These are phyloP conservation scores for Melanotaenia boesemani DNA, from an alignment of 2,797 vertebrate species.

Conservation along the genomic window DNA sequence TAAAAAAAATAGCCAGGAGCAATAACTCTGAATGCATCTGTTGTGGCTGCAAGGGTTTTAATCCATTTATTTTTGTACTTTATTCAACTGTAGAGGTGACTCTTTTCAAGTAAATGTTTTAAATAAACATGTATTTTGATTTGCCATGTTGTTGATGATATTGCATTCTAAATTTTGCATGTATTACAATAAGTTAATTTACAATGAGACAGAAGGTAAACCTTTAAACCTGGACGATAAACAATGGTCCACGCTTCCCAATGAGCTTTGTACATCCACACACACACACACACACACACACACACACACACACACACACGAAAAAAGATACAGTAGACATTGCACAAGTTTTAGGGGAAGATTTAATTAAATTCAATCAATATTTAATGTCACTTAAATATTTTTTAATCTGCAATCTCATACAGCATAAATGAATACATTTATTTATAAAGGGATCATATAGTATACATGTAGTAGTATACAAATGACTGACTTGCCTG, in stretches of 20 bases:
- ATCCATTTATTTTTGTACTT: constrained; percentile 17
- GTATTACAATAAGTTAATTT: constrained; percentile 35
- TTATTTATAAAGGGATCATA: constrained; percentile 17
- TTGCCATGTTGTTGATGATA: constrained; percentile 1
- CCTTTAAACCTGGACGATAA: constrained; percentile 17
- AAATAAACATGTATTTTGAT: background rate
- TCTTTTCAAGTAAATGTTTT: background rate
- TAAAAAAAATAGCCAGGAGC: constrained; percentile 14
- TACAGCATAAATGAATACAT: constrained; percentile 9
- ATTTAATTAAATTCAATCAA: constrained; percentile 36
- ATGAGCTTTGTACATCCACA: constrained; percentile 10
- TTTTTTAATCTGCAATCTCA: constrained; percentile 15
- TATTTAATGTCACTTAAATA: constrained; percentile 9
- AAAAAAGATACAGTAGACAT: constrained; percentile 28
- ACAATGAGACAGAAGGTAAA: constrained; percentile 1
- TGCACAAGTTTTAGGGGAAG: constrained; percentile 4
- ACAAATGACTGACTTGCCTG: constrained; percentile 20
- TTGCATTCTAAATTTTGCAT: constrained; percentile 4
- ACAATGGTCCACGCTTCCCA: constrained; percentile 21
- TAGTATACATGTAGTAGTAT: background rate
- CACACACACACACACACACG: too few species aligned
- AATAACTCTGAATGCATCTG: constrained; percentile 18
- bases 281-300: background rate
- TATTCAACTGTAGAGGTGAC: constrained; percentile 33
- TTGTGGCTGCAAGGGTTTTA: constrained; percentile 22